phyloP scores from a whole-genome alignment of 2,797 vertebrate species.

The Morelia viridis region DNA sequence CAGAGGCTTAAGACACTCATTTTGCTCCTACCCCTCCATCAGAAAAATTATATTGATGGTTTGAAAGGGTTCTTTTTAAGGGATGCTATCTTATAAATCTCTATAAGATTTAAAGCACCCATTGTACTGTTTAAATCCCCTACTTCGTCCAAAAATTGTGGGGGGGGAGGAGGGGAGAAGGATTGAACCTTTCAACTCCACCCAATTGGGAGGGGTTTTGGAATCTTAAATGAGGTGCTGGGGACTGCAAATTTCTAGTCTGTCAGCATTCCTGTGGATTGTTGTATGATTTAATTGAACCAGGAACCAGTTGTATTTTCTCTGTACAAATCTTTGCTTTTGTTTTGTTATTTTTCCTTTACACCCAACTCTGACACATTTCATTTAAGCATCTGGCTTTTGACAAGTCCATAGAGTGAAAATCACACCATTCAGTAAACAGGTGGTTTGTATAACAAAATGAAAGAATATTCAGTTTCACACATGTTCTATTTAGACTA shows the following conservation, averaged over 20 bases:
- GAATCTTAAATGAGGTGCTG: neutral
- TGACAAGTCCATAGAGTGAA: slow-evolving; percentile 47
- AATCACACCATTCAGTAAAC: slow-evolving; percentile 38
- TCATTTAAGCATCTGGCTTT: slow-evolving; percentile 61
- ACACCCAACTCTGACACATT: slow-evolving; percentile 35
- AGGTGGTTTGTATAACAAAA: slow-evolving; percentile 24
- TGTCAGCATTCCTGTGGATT: neutral
- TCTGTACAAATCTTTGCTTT: neutral
- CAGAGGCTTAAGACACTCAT: neutral
- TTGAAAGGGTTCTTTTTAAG: neutral
- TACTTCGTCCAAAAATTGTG: neutral
- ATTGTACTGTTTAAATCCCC: neutral
- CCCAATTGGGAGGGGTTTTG: neutral
- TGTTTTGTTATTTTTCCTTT: slow-evolving; percentile 14
- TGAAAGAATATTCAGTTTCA: slow-evolving; percentile 26
- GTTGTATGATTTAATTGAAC: neutral
- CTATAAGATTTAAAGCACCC: neutral
- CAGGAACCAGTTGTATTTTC: neutral
- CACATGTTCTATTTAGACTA: slow-evolving; percentile 30
- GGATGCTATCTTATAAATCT: neutral
- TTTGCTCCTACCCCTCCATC: neutral
- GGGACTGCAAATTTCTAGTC: neutral
- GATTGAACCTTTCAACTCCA: neutral
- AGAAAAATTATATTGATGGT: neutral
- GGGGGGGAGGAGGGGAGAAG: neutral